Evolutionary conservation across 1,140 invertebrate genomes (phyloP).

Genomic region (Phymorhynchus buccinoides): DNA sequence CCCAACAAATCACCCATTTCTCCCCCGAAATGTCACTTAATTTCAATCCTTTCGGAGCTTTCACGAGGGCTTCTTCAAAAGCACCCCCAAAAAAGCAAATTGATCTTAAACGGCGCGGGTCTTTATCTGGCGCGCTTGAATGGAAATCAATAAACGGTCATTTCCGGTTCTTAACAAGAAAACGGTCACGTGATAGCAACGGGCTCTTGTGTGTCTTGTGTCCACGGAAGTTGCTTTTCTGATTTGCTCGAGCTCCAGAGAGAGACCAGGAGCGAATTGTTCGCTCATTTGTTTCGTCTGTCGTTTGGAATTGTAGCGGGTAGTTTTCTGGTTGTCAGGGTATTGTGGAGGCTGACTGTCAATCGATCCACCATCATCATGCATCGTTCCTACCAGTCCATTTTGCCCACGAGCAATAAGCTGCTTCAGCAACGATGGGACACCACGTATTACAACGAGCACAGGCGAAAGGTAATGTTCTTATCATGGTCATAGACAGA

Average conservation of each 20-base stretch:
- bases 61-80: no score
- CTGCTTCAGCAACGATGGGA: slow-evolving; percentile 72
- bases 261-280: neutral
- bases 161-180: neutral
- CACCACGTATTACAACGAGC: slow-evolving; percentile 69
- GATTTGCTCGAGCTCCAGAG: neutral
- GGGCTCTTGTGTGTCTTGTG: neutral
- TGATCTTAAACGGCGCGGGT: neutral
- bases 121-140: neutral
- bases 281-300: neutral
- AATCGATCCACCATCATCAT: slow-evolving; percentile 60
- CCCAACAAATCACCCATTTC: neutral
- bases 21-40: neutral
- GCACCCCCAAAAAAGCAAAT: no score
- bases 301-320: neutral
- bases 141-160: neutral
- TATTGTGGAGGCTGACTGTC: no score
- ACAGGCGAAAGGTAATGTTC: slow-evolving; percentile 69
- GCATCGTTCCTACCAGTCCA: slow-evolving; percentile 70
- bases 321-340: neutral
- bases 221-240: neutral
- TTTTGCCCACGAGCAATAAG: slow-evolving; percentile 69
- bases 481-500: no score
- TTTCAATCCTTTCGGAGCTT: neutral
- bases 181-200: slow-evolving; percentile 10